Evolutionary conservation across 2,888 invertebrate species (phyloP).

Genomic region (Carabus problematicus): DNA sequence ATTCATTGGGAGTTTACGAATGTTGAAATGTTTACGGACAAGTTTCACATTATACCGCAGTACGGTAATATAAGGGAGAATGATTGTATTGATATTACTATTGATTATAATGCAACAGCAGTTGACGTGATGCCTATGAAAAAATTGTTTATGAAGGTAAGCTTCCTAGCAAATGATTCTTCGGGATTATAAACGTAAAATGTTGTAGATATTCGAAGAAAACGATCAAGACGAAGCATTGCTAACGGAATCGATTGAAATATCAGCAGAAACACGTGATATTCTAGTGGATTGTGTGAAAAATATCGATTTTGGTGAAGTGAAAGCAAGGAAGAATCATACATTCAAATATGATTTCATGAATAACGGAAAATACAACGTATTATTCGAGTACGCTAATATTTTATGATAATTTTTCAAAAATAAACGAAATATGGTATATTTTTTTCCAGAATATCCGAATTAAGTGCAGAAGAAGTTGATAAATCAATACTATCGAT

Average conservation of each 20-base stretch:
- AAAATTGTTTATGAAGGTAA: slow-evolving; percentile 60
- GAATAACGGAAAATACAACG: slow-evolving; percentile 67
- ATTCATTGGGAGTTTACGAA: slow-evolving; percentile 65
- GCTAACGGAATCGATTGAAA: slow-evolving; percentile 57
- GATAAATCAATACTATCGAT: slow-evolving; percentile 13
- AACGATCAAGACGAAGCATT: slow-evolving; percentile 52
- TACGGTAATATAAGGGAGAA: slow-evolving; percentile 60
- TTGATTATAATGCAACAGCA: slow-evolving; percentile 62
- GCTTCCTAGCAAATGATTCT: not conserved
- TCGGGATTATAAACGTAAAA: not conserved
- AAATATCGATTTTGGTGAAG: slow-evolving; percentile 63
- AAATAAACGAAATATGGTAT: not conserved
- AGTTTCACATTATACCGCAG: slow-evolving; percentile 48
- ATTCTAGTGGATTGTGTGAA: slow-evolving; percentile 61
- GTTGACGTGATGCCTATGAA: slow-evolving; percentile 59
- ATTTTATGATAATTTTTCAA: slow-evolving; percentile 6
- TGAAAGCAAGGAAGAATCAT: slow-evolving; percentile 64
- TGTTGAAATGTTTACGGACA: slow-evolving; percentile 54
- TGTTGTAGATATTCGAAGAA: slow-evolving; percentile 33
- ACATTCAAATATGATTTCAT: slow-evolving; percentile 61
- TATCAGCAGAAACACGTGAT: slow-evolving; percentile 68
- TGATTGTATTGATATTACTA: slow-evolving; percentile 61
- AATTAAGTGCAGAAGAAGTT: slow-evolving; percentile 40
- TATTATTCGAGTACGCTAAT: slow-evolving; percentile 62
- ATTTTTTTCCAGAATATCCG: slow-evolving; percentile 46